Evolutionary conservation across 2,113 vertebrate genomes (phyloP).

Genomic region (Myocastor coypus): DNA sequence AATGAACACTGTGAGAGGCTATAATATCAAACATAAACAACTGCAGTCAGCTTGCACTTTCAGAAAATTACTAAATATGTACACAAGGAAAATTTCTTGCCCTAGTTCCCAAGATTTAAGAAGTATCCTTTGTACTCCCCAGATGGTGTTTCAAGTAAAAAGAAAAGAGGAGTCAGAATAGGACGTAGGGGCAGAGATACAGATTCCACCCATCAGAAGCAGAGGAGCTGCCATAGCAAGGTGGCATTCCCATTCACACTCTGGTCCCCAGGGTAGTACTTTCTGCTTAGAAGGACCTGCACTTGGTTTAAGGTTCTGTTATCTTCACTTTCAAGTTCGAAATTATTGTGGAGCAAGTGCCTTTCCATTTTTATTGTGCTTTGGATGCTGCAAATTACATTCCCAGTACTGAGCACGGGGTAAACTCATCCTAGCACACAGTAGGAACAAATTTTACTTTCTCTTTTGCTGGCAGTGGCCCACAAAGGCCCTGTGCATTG

Average conservation of each 20-base stretch:
- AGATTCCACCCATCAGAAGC: background rate
- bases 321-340: background rate
- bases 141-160: background rate
- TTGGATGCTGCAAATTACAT: background rate
- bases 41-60: background rate
- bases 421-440: background rate
- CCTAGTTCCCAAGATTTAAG: background rate
- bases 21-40: background rate
- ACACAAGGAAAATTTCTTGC: background rate
- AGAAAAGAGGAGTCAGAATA: background rate
- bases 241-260: accelerated
- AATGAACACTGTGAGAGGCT: background rate
- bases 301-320: background rate
- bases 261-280: accelerated
- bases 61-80: background rate
- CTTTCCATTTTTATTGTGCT: background rate
- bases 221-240: background rate
- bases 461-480: background rate
- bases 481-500: too few species aligned
- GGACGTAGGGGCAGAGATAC: background rate
- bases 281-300: background rate
- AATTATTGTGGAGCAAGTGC: background rate
- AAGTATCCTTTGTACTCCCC: background rate
- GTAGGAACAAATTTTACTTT: background rate
- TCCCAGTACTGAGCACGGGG: background rate